Conservation (phyloP, 2,113 vertebrate species). For the Tauraco erythrolophus region DNA sequence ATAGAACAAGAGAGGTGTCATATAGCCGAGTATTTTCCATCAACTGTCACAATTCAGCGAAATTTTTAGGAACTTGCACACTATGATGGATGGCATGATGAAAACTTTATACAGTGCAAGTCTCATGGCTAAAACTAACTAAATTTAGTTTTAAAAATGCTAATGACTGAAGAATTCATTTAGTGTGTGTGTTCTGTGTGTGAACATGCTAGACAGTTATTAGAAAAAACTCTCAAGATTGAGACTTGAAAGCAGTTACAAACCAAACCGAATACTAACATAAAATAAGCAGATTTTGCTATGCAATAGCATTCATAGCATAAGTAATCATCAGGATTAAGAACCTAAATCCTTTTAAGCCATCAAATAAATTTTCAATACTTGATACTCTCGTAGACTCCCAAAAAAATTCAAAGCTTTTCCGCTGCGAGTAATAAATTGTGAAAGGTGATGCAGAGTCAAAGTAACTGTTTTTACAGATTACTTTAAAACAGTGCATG, state of each 20-base stretch:
- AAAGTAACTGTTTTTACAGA: conserved; percentile 61
- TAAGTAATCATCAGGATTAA: conserved; percentile 10
- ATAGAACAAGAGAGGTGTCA: background rate
- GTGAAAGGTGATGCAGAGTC: conserved; percentile 56
- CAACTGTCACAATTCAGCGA: background rate
- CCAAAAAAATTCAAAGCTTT: conserved; percentile 54
- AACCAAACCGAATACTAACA: conserved; percentile 5
- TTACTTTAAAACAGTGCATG: conserved; percentile 67
- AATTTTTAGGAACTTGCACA: background rate
- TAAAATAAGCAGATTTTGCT: conserved; percentile 31
- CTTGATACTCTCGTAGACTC: conserved; percentile 21
- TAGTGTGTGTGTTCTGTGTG: background rate
- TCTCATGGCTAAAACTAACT: background rate
- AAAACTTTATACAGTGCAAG: background rate
- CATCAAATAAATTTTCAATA: conserved; percentile 45
- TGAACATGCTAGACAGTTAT: background rate
- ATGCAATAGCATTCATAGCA: background rate
- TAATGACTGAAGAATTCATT: background rate
- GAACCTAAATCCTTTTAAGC: conserved; percentile 48
- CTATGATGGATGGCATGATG: background rate
- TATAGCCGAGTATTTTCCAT: background rate
- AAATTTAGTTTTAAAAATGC: background rate
- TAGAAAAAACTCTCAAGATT: background rate
- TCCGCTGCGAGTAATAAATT: conserved; percentile 49
- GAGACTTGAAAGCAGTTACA: background rate